phyloP scores from a whole-genome alignment of 2,113 vertebrate species.

The Mirounga angustirostris region DNA sequence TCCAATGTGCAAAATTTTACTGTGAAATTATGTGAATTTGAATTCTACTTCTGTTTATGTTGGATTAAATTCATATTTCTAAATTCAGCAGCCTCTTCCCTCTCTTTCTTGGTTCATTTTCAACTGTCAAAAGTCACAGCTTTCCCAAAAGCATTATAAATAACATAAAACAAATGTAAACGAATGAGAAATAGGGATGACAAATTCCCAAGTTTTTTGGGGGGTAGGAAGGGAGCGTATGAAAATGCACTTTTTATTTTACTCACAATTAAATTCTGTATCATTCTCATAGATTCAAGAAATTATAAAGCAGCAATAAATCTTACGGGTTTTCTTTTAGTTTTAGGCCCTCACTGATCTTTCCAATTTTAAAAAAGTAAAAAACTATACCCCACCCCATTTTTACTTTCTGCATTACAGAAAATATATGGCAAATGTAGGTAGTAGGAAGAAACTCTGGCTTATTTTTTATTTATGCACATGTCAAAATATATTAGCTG shows the following conservation, averaged over 20 bases:
- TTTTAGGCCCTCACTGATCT: not conserved
- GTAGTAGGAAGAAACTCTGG: not conserved
- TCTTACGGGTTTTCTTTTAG: not conserved
- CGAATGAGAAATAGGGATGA: constrained; percentile 69
- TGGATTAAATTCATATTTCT: constrained; percentile 80
- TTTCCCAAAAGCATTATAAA: constrained; percentile 79
- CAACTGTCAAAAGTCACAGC: constrained; percentile 82
- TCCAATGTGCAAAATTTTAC: constrained; percentile 57
- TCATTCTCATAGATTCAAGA: constrained; percentile 3
- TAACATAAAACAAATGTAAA: constrained; percentile 83
- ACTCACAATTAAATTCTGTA: not conserved
- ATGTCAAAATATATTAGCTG: not conserved
- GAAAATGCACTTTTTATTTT: not conserved
- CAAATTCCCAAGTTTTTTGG: constrained; percentile 66
- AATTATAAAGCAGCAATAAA: not conserved
- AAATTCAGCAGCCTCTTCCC: constrained; percentile 76
- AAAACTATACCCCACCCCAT: fast-evolving
- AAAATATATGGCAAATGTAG: not conserved
- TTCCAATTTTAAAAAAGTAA: not conserved
- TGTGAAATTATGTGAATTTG: constrained; percentile 73
- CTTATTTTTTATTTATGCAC: not conserved
- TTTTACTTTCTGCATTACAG: not conserved
- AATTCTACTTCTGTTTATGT: constrained; percentile 73
- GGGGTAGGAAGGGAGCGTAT: not conserved
- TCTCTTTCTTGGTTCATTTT: constrained; percentile 77